Conservation (phyloP, 2,888 invertebrate genomes). For the Nipponacmea schrenckii region DNA sequence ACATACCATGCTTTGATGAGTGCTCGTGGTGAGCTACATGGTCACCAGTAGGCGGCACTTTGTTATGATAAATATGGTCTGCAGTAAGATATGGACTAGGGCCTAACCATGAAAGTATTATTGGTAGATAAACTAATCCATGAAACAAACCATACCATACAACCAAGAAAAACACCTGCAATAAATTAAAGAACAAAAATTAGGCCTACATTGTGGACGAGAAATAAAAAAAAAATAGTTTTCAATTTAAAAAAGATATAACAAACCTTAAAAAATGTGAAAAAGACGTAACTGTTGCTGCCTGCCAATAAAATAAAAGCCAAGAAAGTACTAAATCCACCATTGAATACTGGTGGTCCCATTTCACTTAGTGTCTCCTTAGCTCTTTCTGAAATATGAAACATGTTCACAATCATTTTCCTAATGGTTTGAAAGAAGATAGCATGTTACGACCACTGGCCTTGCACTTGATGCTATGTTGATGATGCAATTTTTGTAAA, state of each 20-base stretch:
- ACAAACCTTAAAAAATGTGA: constrained; percentile 76
- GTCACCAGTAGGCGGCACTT: background rate
- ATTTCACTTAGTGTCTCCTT: constrained; percentile 78
- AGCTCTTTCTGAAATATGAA: constrained; percentile 40
- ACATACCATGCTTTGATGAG: background rate
- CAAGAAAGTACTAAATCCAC: constrained; percentile 81
- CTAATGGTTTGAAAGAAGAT: background rate
- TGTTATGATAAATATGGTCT: constrained; percentile 17
- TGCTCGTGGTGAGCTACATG: background rate
- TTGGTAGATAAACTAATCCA: constrained; percentile 80
- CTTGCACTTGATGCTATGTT: too few species aligned
- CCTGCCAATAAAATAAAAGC: constrained; percentile 78
- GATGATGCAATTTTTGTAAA: too few species aligned
- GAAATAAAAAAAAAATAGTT: background rate
- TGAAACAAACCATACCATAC: constrained; percentile 82
- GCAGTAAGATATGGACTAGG: constrained; percentile 69
- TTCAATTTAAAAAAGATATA: background rate
- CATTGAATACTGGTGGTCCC: constrained; percentile 81
- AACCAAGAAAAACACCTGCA: constrained; percentile 78
- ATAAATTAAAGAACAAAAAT: constrained; percentile 8
- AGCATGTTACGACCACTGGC: background rate
- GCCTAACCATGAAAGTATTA: constrained; percentile 79
- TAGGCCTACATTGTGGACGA: background rate
- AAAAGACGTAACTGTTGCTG: constrained; percentile 81
- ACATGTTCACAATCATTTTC: background rate